Conservation (phyloP, 2,888 invertebrate species). For the Eupithecia exiguata region DNA sequence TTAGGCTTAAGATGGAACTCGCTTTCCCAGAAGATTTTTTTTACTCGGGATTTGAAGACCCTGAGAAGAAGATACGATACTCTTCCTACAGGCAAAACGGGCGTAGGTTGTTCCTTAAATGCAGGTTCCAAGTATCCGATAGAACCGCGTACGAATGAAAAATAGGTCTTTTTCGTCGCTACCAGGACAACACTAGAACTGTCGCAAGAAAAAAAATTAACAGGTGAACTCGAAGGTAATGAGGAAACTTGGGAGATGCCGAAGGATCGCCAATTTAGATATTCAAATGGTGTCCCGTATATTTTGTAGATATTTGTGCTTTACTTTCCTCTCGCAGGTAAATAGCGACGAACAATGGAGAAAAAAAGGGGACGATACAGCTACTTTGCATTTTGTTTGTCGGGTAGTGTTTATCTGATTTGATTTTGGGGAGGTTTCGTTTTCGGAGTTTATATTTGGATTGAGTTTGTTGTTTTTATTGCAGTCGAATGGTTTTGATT, state of each 20-base stretch:
- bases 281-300: constrained; percentile 78
- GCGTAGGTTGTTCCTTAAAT: background rate
- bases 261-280: constrained; percentile 80
- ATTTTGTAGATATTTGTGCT: constrained; percentile 60
- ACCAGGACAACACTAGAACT: constrained; percentile 36
- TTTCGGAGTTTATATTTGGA: constrained; percentile 30
- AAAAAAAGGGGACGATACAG: constrained; percentile 33
- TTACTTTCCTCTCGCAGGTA: constrained; percentile 32
- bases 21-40: background rate
- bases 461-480: constrained; percentile 29
- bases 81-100: background rate
- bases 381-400: constrained; percentile 37
- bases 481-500: constrained; percentile 20
- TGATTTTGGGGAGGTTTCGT: constrained; percentile 33
- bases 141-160: background rate
- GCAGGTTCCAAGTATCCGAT: background rate
- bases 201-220: constrained; percentile 64
- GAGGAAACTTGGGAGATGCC: constrained; percentile 73
- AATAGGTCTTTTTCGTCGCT: background rate
- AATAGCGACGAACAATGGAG: constrained; percentile 37
- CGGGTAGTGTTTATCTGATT: constrained; percentile 35
- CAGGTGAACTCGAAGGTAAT: constrained; percentile 74
- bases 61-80: background rate
- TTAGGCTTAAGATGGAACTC: background rate
- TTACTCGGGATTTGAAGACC: background rate